phyloP scores from a whole-genome alignment of 2,888 invertebrate species.

The Adineta ricciae region DNA sequence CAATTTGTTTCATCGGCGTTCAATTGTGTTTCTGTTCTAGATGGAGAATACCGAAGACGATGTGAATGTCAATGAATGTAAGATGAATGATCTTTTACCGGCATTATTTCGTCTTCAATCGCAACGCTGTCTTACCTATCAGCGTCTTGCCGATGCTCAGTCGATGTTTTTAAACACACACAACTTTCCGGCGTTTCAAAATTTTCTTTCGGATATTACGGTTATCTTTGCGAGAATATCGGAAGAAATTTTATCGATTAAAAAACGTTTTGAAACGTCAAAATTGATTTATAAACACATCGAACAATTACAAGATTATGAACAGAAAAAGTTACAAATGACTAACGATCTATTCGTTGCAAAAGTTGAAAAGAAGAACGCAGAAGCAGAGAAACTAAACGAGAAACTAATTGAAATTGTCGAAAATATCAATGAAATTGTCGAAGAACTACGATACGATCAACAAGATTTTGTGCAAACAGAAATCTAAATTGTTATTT shows the following conservation, averaged over 20 bases:
- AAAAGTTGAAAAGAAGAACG: background rate
- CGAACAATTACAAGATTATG: conserved; percentile 17
- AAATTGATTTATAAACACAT: background rate
- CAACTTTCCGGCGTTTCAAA: background rate
- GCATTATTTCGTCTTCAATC: background rate
- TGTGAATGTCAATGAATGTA: background rate
- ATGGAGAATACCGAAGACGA: background rate
- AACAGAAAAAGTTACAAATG: conserved; percentile 1
- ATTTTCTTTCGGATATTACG: background rate
- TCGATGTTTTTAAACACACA: background rate
- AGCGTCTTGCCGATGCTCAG: background rate
- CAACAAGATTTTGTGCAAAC: background rate
- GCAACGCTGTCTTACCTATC: background rate
- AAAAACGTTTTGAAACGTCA: background rate
- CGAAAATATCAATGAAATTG: background rate
- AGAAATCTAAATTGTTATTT: background rate
- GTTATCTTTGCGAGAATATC: background rate
- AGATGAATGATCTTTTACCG: background rate
- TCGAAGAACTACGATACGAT: background rate
- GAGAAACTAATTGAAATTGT: background rate
- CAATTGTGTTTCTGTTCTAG: background rate
- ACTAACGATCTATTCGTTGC: background rate
- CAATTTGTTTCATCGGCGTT: too few species aligned
- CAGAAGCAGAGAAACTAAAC: background rate
- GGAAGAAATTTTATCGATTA: background rate